Base-by-base conservation (phyloP, 2,797 vertebrate genomes). In the Macropus fuliginosus region DNA sequence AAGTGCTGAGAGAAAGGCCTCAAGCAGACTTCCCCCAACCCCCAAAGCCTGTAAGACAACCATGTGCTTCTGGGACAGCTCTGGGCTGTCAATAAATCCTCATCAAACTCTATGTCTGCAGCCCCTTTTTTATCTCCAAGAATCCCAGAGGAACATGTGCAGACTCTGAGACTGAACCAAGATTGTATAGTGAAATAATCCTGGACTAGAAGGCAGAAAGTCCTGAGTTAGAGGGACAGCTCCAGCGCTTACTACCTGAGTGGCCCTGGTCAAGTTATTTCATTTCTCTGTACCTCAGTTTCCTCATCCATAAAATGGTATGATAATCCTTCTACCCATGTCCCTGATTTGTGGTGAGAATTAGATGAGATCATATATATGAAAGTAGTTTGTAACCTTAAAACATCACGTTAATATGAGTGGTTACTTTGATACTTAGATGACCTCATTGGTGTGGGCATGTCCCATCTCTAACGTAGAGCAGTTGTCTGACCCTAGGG, bases 61-160 rank as follows among this genome's bases (percentile, higher is more conserved):
- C 0, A 0, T 14, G 46, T 8, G 55, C 59, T 62, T 56, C 93
- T 74, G 16, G 27, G 31, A 46, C 28, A 40, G 56, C 57, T 91
- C 95, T 46, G 59, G 55, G 66, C n/a, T 81, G n/a, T 40, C 66
- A 81, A 81, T 81, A 81, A 57, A 90, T 55, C 89, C 4, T 40
- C 57, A 90, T 0, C 1, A 94, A 92, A 91, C 34, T 1, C 8
- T 90, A 66, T 59, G 91, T 95, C 95, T 91, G 90, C 74, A 96
- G 92, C 57, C 5, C 10, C 31, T 40, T 87, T 46, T 87, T 90
- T 57, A 56, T 55, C 93, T 29, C 92, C 54, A 13, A 57, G 52
- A n/a, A 54, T 34, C 66, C 55, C 55, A 46, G 24, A 27, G 10
- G 24, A 87, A 50, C 10, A 50, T 50, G 74, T 87, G 40, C 31